Conservation (phyloP, 2,797 vertebrate genomes). For the Hydrophis major region DNA sequence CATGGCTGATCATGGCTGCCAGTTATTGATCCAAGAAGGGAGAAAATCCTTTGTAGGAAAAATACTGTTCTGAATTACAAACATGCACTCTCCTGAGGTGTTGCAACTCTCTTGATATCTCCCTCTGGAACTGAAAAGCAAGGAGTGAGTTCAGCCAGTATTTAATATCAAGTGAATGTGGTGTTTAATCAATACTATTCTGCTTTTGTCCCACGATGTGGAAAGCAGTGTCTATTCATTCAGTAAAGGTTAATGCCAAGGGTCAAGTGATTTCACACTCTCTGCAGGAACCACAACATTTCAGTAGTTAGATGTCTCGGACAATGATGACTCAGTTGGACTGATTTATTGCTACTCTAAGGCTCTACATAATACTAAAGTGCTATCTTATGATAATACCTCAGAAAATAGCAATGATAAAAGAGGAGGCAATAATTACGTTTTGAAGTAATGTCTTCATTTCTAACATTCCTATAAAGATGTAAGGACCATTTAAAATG, state of each 20-base stretch:
- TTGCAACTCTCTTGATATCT: slow-evolving; percentile 68
- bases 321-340: slow-evolving; percentile 94
- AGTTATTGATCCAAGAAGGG: slow-evolving; percentile 79
- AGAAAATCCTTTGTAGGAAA: slow-evolving; percentile 81
- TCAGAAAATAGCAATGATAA: slow-evolving; percentile 77
- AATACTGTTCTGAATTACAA: slow-evolving; percentile 91
- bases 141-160: slow-evolving; percentile 83
- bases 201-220: slow-evolving; percentile 90
- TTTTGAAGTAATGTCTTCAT: slow-evolving; percentile 80
- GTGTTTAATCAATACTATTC: slow-evolving; percentile 97
- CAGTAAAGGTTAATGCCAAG: slow-evolving; percentile 95
- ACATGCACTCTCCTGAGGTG: slow-evolving; percentile 83
- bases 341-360: slow-evolving; percentile 94
- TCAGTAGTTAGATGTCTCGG: slow-evolving; percentile 86
- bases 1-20: slow-evolving; percentile 82
- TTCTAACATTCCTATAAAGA: slow-evolving; percentile 75
- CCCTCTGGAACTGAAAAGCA: slow-evolving; percentile 72
- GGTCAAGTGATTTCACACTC: slow-evolving; percentile 99
- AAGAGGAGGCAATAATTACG: slow-evolving; percentile 78
- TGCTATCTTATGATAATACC: slow-evolving; percentile 94
- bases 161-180: slow-evolving; percentile 94
- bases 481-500: slow-evolving; percentile 75
- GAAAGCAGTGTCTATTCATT: slow-evolving; percentile 91
- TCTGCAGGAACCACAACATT: slow-evolving; percentile 87
- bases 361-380: slow-evolving; percentile 77